A percentile compares a stretch with the other conserved stretches of the same genome.
Evolutionary conservation across 2,888 invertebrate species (phyloP).

Genomic region (Caenorhabditis sulstoni): DNA sequence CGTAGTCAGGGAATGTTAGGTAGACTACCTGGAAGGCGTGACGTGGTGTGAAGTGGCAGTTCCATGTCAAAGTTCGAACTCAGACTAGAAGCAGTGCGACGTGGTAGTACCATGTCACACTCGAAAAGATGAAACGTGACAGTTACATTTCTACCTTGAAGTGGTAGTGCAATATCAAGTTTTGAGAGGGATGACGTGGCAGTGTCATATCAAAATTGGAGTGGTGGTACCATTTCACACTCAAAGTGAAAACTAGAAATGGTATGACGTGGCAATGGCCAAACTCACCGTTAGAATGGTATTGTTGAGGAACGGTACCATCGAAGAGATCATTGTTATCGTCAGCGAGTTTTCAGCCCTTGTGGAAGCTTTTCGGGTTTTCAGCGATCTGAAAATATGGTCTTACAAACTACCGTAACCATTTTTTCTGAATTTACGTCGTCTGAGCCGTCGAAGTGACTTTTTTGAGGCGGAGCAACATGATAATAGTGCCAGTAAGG

Average conservation of each 20-base stretch:
- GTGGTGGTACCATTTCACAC: too few species aligned
- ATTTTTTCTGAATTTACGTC: slow-evolving; percentile 10
- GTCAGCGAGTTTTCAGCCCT: slow-evolving; percentile 35
- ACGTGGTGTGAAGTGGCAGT: too few species aligned
- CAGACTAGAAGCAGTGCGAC: too few species aligned
- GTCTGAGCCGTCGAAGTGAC: not conserved
- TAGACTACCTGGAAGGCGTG: slow-evolving; percentile 35
- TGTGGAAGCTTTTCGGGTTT: slow-evolving; percentile 19
- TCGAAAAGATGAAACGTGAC: too few species aligned
- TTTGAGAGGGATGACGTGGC: too few species aligned
- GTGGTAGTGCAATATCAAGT: too few species aligned
- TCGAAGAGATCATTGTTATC: slow-evolving; percentile 40
- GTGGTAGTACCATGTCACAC: too few species aligned
- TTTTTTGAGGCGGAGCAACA: slow-evolving; percentile 23
- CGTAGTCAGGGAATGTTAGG: slow-evolving; percentile 19
- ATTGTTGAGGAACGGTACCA: slow-evolving; percentile 44
- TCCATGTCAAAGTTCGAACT: too few species aligned
- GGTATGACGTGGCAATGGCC: too few species aligned
- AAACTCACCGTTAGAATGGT: slow-evolving; percentile 32
- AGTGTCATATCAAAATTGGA: too few species aligned
- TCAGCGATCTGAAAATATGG: not conserved
- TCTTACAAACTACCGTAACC: not conserved
- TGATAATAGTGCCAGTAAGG: not conserved
- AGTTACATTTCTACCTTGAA: too few species aligned
- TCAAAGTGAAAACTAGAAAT: too few species aligned